Evolutionary conservation across 2,113 vertebrate species (phyloP), one percentile per base, ranked within the genome.

Genomic region (Xenopus borealis): DNA sequence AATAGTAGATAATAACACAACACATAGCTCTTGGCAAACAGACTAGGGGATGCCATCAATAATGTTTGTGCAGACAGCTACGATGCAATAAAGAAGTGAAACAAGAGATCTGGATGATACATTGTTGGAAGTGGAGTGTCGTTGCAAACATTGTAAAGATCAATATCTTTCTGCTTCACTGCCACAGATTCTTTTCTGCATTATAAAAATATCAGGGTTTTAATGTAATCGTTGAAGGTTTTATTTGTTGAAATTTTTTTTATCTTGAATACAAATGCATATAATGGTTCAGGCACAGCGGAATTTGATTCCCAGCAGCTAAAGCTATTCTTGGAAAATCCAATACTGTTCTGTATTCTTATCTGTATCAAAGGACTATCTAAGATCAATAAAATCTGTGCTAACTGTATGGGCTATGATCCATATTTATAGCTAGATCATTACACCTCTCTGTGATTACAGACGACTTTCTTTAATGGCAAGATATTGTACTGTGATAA

Each of bases 311-410:
- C 17, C 50, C 50, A 69, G 47, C 13, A 50, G 27, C 27, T 62
- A 17, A 69, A 69, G 27, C 45, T 62, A 66, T 58, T 73, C 33
- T 73, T 66, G 50, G 44, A 14, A 58, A 75, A 75, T 75, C 55
- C 72, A 68, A 75, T 75, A 75, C 58, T 23, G 40, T 55, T 61
- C 23, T 7, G 57, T 50, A 68, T 62, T 68, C 45, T 50, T 68
- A 75, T 68, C 72, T 62, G 73, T 69, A 75, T 62, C 58, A 69
- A 75, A 75, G 73, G 73, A 69, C 65, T 53, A 33, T 33, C 20
- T 19, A 12, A 23, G 67, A 75, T 75, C 73, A 63, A 75, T 75
- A 74, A 50, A 46, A 75, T 20, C 45, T 52, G 45, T 59, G 53
- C 45, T 33, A 69, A 53, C 12, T 69, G 23, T 69, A 63, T 50